Percentiles rank a stretch among this genome's conserved stretches.
These are phyloP conservation scores for Microplitis deprimator DNA, from an alignment of 2,888 invertebrate species.

Conservation along the genomic window DNA sequence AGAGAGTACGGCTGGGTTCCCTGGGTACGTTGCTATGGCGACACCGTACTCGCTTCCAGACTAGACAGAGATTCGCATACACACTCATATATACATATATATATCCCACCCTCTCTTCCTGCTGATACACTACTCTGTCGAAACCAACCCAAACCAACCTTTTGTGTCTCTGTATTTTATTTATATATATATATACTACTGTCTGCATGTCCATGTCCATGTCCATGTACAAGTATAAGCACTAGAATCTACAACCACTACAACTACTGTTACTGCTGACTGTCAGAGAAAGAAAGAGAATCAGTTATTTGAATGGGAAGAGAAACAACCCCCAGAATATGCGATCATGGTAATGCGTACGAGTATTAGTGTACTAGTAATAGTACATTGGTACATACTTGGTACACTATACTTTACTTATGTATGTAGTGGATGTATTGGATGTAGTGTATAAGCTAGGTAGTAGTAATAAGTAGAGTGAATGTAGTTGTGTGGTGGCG, in stretches of 20 bases:
- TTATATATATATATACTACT: background rate
- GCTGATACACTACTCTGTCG: background rate
- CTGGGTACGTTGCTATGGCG: constrained; percentile 70
- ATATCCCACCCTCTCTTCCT: constrained; percentile 21
- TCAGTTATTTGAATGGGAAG: background rate
- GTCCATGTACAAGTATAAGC: too few species aligned
- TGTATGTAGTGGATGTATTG: background rate
- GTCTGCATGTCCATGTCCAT: background rate
- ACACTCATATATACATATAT: constrained; percentile 9
- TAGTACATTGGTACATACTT: background rate
- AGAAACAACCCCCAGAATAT: background rate
- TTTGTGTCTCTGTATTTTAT: background rate
- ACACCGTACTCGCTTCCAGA: constrained; percentile 63
- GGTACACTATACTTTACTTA: background rate
- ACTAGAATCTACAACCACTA: too few species aligned
- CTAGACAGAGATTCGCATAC: constrained; percentile 65
- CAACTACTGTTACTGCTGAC: too few species aligned
- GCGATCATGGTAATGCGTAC: background rate
- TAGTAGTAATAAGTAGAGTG: background rate
- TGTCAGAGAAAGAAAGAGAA: background rate
- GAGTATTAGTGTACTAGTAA: background rate
- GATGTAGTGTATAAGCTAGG: background rate
- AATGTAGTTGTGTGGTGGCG: background rate
- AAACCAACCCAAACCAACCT: background rate
- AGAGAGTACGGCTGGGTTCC: constrained; percentile 64